These are phyloP conservation scores for Muscicapa adusta DNA, from an alignment of 2,113 vertebrate species.

Conservation along the genomic window DNA sequence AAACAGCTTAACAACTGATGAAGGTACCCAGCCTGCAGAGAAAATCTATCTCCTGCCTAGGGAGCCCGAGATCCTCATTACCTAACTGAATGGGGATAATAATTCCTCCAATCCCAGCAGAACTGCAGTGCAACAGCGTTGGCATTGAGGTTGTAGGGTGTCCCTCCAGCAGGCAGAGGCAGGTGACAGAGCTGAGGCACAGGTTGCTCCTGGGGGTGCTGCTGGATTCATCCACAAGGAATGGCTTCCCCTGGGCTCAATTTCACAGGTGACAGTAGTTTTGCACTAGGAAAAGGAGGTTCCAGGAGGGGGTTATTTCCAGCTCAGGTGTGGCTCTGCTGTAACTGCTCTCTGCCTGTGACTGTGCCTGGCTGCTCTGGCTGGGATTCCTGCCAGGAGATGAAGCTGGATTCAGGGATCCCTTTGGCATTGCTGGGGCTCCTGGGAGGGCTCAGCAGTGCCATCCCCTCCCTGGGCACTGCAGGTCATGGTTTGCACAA, in stretches of 20 bases:
- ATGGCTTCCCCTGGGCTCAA: background rate
- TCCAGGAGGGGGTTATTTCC: background rate
- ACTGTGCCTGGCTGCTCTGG: background rate
- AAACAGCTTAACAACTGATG: background rate
- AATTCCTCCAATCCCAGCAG: background rate
- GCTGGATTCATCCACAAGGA: background rate
- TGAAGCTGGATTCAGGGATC: background rate
- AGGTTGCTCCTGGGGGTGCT: background rate
- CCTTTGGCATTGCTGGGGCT: background rate
- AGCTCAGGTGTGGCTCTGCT: background rate
- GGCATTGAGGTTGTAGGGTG: background rate
- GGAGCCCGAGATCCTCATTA: background rate
- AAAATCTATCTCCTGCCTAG: background rate
- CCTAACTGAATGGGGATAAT: background rate
- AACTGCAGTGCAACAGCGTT: background rate
- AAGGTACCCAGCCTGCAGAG: background rate
- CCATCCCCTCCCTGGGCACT: background rate
- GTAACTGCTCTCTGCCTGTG: rapidly evolving
- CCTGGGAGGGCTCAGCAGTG: background rate
- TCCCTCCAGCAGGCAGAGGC: background rate
- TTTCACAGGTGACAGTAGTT: background rate
- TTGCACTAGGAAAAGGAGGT: background rate
- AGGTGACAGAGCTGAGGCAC: background rate
- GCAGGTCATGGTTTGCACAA: background rate
- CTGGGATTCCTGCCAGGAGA: background rate